These are phyloP conservation scores for Lasioglossum lativentre DNA, from an alignment of 2,888 invertebrate species.

Conservation along the genomic window DNA sequence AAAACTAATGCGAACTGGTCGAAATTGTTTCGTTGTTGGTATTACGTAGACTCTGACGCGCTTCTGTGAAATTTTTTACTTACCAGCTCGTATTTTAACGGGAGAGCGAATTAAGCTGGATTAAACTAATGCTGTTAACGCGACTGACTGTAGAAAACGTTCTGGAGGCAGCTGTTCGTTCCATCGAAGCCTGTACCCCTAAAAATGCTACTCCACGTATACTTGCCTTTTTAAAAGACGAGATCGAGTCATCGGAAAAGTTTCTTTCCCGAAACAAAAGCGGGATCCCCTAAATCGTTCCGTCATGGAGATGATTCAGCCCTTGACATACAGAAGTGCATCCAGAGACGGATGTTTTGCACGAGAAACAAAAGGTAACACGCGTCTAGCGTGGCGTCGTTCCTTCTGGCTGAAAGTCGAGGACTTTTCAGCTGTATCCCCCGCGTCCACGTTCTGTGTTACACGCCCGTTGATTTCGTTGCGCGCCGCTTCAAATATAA, in stretches of 20 bases:
- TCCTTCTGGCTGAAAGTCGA: slow-evolving; percentile 10
- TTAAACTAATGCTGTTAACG: neutral
- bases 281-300: neutral
- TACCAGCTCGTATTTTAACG: neutral
- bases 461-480: slow-evolving; percentile 33
- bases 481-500: slow-evolving; percentile 50
- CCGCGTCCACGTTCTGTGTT: slow-evolving; percentile 11
- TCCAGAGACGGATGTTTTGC: neutral
- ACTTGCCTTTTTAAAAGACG: neutral
- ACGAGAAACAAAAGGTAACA: neutral
- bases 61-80: neutral
- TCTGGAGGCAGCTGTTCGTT: too few species aligned
- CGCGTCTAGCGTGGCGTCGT: neutral
- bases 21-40: neutral
- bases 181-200: neutral
- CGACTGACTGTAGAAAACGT: too few species aligned
- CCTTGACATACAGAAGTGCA: slow-evolving; percentile 23
- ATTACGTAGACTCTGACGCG: neutral
- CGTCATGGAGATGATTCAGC: slow-evolving; percentile 16
- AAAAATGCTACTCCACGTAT: neutral
- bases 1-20: neutral
- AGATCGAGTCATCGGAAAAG: neutral
- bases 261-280: neutral
- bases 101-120: neutral
- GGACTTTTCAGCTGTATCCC: slow-evolving; percentile 2